Evolutionary conservation across 2,888 invertebrate species (phyloP), one percentile per base, ranked within the genome.

Genomic region (Endomychus coccineus): DNA sequence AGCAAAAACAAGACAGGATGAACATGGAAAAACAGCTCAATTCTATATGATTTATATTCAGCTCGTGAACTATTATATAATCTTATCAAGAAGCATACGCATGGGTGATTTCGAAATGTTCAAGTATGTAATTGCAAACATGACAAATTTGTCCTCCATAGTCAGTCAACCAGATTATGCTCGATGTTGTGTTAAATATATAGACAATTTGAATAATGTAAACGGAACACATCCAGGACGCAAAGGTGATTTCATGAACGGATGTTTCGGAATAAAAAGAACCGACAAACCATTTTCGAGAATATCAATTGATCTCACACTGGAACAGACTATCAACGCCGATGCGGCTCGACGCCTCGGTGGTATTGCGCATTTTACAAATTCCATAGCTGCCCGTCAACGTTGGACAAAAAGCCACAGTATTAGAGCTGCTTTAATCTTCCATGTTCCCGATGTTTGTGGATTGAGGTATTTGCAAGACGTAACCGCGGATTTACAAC

Each of bases 11-110:
- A 10, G 43, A 12, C 4, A 42, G 32, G 58, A 56, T 4, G 31
- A 48, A 4, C 47, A 53, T 27, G 58, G 58, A 3, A 52, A 52
- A 45, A 61, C 60, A 3, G 40, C 56, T 11, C 55, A 60, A 38
- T 54, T 48, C 42, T 57, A 53, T 35, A 45, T 52, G 34, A 49
- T 44, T 9, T 56, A 55, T 37, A 44, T 55, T 3, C 19, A 52
- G 22, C 40, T 55, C 3, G 29, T 59, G 4, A 40, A 52, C 39
- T 42, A 56, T 34, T 60, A 55, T 35, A 27, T 50, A 1, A 25
- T 37, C 4, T 42, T 61, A 9, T 42, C 40, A 10, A 42, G 48
- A 29, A 58, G 58, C 27, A 51, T 60, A 29, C 34, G 59, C 14
- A 52, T 45, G n/a, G 45, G 48, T 9, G 46, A 62, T 44, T 51